phyloP scores from a whole-genome alignment of 2,113 vertebrate species.

The Telmatochromis bifrenatus region DNA sequence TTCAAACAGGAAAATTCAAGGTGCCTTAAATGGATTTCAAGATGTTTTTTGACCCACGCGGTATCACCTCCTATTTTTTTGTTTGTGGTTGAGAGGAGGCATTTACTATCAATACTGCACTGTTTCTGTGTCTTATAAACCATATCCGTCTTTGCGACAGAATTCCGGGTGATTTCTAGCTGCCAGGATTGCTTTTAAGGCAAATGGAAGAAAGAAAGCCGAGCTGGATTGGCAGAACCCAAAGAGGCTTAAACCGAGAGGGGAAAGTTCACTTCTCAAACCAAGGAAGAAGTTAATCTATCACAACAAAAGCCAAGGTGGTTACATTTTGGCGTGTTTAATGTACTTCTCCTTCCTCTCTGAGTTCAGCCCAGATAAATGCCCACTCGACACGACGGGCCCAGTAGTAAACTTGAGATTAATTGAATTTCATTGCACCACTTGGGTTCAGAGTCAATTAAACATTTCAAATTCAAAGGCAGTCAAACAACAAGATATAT shows the following conservation, averaged over 20 bases:
- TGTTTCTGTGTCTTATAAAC: constrained; percentile 18
- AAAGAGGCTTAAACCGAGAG: neutral
- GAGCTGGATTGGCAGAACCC: neutral
- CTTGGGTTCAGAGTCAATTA: neutral
- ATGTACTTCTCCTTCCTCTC: neutral
- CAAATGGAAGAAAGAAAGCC: neutral
- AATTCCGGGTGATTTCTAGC: neutral
- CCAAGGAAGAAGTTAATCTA: neutral
- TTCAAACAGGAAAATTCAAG: neutral
- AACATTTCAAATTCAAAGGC: neutral
- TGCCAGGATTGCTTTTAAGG: neutral
- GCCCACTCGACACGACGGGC: neutral
- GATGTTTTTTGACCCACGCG: constrained; percentile 15
- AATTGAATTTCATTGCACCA: neutral
- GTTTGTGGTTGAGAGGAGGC: neutral
- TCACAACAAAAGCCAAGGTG: neutral
- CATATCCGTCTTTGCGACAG: constrained; percentile 3
- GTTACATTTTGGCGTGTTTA: neutral
- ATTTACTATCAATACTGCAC: constrained; percentile 18
- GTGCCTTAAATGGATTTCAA: constrained; percentile 30
- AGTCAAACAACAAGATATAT: neutral
- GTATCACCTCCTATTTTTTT: neutral
- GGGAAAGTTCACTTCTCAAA: neutral
- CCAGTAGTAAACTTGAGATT: neutral
- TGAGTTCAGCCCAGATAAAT: neutral